Percentiles rank a stretch among this genome's conserved stretches.
Evolutionary conservation across 2,888 invertebrate genomes (phyloP).

Genomic region (Rhabditophanes sp.): DNA sequence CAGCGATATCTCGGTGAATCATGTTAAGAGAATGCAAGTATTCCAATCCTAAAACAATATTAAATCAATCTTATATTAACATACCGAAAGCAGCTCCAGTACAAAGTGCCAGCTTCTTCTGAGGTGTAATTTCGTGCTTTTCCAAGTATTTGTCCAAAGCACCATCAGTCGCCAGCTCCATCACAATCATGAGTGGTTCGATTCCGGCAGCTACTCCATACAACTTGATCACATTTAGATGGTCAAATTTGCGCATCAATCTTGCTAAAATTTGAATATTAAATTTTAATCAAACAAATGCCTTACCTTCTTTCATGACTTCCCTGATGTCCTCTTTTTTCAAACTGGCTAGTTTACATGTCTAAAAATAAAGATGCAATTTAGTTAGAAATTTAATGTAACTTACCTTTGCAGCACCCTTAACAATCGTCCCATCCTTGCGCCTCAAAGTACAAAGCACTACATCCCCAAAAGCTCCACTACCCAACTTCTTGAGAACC

Average conservation of each 20-base stretch:
- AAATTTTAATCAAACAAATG: too few relatives aligned
- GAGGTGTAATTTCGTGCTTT: constrained; percentile 1
- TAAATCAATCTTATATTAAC: too few relatives aligned
- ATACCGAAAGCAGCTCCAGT: constrained; percentile 7
- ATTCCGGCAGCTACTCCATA: constrained; percentile 7
- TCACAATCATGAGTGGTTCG: constrained; percentile 7
- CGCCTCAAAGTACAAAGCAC: constrained; percentile 9
- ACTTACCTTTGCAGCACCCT: constrained; percentile 17
- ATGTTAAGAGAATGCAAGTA: constrained; percentile 14
- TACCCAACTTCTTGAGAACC: constrained; percentile 23
- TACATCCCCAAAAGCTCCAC: constrained; percentile 14
- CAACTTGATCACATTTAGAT: constrained; percentile 8
- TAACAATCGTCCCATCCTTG: constrained; percentile 9
- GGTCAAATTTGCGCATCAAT: constrained; percentile 11
- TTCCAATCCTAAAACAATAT: too few relatives aligned
- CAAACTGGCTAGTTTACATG: not conserved
- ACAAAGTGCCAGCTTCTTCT: constrained; percentile 6
- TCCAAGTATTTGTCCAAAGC: constrained; percentile 4
- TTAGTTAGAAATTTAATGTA: not conserved
- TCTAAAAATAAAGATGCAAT: not conserved
- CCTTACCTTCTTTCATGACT: constrained; percentile 2
- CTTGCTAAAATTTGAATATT: too few relatives aligned
- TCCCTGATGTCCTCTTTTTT: constrained; percentile 3
- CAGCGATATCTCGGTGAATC: constrained; percentile 16
- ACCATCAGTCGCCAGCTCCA: constrained; percentile 7